Evolutionary conservation across 2,113 vertebrate species (phyloP).

Genomic region (Brachirus orientalis): DNA sequence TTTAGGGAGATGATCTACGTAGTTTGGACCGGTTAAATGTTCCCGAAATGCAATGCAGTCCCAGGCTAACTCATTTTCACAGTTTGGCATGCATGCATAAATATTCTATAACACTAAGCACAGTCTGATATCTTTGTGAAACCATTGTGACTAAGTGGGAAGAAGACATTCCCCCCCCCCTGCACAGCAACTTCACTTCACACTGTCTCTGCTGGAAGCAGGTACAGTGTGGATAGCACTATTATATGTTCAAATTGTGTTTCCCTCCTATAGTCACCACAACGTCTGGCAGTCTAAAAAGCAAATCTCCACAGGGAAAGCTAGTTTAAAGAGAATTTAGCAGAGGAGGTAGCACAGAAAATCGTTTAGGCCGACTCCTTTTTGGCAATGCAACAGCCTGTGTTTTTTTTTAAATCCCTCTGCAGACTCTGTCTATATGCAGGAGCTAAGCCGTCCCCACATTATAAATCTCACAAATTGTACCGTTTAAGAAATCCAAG

Average conservation of each 20-base stretch:
- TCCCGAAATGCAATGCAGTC: slow-evolving; percentile 27
- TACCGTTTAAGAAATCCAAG: slow-evolving; percentile 45
- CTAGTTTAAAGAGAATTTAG: slow-evolving; percentile 16
- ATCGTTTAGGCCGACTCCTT: slow-evolving; percentile 8
- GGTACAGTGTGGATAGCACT: not conserved
- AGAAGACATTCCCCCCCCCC: not conserved
- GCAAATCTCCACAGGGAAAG: slow-evolving; percentile 17
- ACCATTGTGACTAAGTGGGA: slow-evolving; percentile 19
- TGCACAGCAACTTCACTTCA: not conserved
- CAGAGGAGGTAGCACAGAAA: slow-evolving; percentile 15
- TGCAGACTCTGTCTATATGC: slow-evolving; percentile 19
- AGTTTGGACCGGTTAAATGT: slow-evolving; percentile 42
- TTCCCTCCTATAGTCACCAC: slow-evolving; percentile 24
- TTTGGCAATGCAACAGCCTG: not conserved
- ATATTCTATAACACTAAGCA: slow-evolving; percentile 38
- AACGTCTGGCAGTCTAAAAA: slow-evolving; percentile 13
- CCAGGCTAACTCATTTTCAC: slow-evolving; percentile 19
- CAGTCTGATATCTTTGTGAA: slow-evolving; percentile 43
- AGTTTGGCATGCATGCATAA: slow-evolving; percentile 13
- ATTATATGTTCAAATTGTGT: slow-evolving; percentile 39
- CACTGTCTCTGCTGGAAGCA: not conserved
- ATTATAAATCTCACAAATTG: slow-evolving; percentile 47
- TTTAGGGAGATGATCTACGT: slow-evolving; percentile 16
- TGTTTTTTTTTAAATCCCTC: slow-evolving; percentile 8
- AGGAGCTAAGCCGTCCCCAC: slow-evolving; percentile 12